A percentile compares a stretch with the other conserved stretches of the same genome.
Conservation (phyloP, 2,888 invertebrate species). For the Thereva unica region DNA sequence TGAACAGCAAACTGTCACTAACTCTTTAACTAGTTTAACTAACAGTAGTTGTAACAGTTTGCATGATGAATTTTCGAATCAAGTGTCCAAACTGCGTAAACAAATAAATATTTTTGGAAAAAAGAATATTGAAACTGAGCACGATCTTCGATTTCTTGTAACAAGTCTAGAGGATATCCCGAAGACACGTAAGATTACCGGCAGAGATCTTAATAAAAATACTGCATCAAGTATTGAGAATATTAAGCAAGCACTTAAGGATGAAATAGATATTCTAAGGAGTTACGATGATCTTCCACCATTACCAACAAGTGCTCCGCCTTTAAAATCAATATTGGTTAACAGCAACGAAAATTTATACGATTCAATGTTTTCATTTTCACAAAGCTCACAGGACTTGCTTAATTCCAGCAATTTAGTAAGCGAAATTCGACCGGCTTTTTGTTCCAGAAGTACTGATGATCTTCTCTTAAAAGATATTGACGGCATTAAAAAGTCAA, state of each 20-base stretch:
- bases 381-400: constrained; percentile 42
- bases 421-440: constrained; percentile 32
- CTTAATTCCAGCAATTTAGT: neutral
- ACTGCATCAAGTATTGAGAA: constrained; percentile 30
- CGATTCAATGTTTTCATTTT: constrained; percentile 38
- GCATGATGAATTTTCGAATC: constrained; percentile 39
- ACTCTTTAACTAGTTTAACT: constrained; percentile 35
- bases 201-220: constrained; percentile 20
- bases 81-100: constrained; percentile 35
- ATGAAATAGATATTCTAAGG: constrained; percentile 1
- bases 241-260: constrained; percentile 9
- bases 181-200: constrained; percentile 7
- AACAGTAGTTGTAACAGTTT: constrained; percentile 29
- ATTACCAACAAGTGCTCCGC: constrained; percentile 38
- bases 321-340: constrained; percentile 38
- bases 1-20: constrained; percentile 31
- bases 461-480: constrained; percentile 45
- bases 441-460: constrained; percentile 46
- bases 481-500: constrained; percentile 42
- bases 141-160: constrained; percentile 1
- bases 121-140: neutral
- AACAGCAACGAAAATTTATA: constrained; percentile 40
- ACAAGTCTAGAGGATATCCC: constrained; percentile 5
- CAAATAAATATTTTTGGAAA: constrained; percentile 38
- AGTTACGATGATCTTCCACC: constrained; percentile 36